Evolutionary conservation across 2,888 invertebrate species (phyloP).

Genomic region (Tricholauxania praeusta): DNA sequence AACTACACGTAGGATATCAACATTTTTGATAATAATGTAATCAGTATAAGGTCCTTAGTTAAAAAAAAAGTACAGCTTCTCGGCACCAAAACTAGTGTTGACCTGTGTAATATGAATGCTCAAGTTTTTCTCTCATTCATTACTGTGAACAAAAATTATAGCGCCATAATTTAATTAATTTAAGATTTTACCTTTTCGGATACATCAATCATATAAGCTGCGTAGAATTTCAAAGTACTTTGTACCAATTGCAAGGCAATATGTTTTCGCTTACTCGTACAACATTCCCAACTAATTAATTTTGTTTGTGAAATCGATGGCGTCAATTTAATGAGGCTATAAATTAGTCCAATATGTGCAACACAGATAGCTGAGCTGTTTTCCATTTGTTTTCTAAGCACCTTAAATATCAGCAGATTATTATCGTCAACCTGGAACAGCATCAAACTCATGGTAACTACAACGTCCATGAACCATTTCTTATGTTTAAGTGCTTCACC

Average conservation of each 20-base stretch:
- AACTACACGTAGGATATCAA: too few relatives aligned
- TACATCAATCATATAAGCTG: too few relatives aligned
- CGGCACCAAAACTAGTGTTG: too few relatives aligned
- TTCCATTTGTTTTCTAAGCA: constrained; percentile 52
- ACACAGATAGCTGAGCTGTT: constrained; percentile 47
- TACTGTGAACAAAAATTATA: too few relatives aligned
- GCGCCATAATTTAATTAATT: too few relatives aligned
- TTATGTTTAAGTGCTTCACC: constrained; percentile 48
- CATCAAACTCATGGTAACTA: constrained; percentile 50
- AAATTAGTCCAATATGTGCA: constrained; percentile 52
- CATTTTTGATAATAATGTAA: too few relatives aligned
- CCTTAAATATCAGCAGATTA: constrained; percentile 40
- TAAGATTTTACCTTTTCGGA: too few relatives aligned
- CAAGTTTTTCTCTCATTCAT: too few relatives aligned
- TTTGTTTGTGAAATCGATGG: constrained; percentile 51
- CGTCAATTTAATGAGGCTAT: constrained; percentile 49
- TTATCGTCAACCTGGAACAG: constrained; percentile 49
- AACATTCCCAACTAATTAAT: constrained; percentile 52
- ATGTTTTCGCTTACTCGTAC: constrained; percentile 58
- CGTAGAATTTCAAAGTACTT: constrained; percentile 45
- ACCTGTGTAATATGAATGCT: too few relatives aligned
- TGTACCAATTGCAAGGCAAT: constrained; percentile 52
- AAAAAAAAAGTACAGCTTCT: too few relatives aligned
- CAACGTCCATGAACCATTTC: constrained; percentile 57
- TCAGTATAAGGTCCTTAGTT: too few relatives aligned